These are phyloP conservation scores for Ictalurus punctatus DNA, from an alignment of 2,113 vertebrate genomes.

Conservation along the genomic window DNA sequence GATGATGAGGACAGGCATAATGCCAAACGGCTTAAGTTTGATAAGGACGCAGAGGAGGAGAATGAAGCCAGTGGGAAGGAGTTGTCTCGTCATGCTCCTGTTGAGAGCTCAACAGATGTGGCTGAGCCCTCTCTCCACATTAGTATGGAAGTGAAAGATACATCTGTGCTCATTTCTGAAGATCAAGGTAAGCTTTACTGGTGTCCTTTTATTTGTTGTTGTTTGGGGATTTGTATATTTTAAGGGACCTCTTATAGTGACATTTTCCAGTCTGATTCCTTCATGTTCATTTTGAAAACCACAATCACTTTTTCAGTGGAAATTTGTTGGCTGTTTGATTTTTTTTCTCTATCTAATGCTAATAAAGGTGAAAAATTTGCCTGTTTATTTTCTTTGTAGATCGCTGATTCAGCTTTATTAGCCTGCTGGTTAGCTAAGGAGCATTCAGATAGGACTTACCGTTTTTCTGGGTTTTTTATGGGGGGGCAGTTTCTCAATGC, in stretches of 20 bases:
- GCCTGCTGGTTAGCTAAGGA: no score
- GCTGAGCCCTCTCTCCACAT: constrained; percentile 72
- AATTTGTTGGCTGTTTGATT: neutral
- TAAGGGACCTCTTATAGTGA: neutral
- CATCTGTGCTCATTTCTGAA: constrained; percentile 68
- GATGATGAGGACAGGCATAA: constrained; percentile 78
- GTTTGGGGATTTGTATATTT: neutral
- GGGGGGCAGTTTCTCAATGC: neutral
- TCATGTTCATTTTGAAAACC: neutral
- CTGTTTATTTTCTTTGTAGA: no score
- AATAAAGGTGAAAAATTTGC: neutral
- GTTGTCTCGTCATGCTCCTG: constrained; percentile 64
- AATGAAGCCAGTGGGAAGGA: constrained; percentile 70
- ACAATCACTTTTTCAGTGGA: neutral
- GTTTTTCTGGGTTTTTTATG: neutral
- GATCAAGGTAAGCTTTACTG: constrained; percentile 71
- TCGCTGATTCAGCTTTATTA: no score
- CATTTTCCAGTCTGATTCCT: neutral
- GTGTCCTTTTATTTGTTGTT: neutral
- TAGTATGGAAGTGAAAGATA: constrained; percentile 68
- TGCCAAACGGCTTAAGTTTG: constrained; percentile 89
- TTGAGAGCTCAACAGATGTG: constrained; percentile 70
- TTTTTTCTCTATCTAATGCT: neutral
- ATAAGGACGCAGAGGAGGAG: constrained; percentile 71
- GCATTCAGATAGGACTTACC: neutral